phyloP scores from a whole-genome alignment of 2,113 vertebrate genomes.

The Brachyistius frenatus region DNA sequence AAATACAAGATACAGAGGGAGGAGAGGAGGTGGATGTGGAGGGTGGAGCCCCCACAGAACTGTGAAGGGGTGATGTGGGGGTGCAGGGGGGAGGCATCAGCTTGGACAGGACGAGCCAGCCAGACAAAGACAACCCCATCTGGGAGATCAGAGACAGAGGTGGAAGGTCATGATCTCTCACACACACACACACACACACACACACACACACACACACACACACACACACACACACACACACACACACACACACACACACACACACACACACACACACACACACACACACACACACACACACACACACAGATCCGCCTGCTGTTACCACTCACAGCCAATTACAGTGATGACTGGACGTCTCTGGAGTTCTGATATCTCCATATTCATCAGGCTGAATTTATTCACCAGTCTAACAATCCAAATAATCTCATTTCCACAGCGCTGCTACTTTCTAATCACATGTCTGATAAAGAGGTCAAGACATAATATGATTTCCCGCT shows the following conservation, averaged over 20 bases:
- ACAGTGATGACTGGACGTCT: conserved; percentile 47
- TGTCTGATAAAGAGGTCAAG: background rate
- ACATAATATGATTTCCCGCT: background rate
- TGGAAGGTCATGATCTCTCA: conserved; percentile 59
- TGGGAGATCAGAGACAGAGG: conserved; percentile 55
- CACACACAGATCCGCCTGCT: conserved; percentile 49
- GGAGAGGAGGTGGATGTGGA: conserved; percentile 12
- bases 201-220: background rate
- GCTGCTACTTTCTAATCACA: conserved; percentile 6
- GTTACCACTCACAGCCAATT: conserved; percentile 56
- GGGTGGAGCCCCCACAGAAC: conserved; percentile 7
- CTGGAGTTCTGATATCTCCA: conserved; percentile 49
- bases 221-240: conserved; percentile 8
- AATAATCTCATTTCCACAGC: conserved; percentile 22
- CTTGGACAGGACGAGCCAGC: conserved; percentile 47
- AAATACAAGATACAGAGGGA: conserved; percentile 9
- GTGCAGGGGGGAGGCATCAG: conserved; percentile 36
- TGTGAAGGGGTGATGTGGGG: background rate
- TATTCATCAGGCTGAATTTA: conserved; percentile 60
- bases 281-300: background rate
- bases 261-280: too few species aligned
- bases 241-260: background rate
- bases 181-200: conserved; percentile 8
- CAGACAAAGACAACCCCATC: conserved; percentile 73
- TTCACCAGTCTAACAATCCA: conserved; percentile 43